Evolutionary conservation across 2,797 vertebrate species (phyloP).

Genomic region (Geotrypetes seraphini): DNA sequence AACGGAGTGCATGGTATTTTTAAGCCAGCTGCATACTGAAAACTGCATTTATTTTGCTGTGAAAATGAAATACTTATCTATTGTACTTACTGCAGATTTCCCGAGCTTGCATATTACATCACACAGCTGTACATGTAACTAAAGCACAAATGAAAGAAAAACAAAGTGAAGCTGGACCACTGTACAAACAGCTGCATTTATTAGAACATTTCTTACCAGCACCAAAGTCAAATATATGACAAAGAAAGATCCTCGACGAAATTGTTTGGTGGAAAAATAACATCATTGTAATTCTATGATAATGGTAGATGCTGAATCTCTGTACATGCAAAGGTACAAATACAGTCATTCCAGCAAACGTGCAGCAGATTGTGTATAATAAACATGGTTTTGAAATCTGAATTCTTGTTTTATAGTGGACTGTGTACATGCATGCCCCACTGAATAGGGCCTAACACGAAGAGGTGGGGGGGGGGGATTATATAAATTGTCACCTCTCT

Average conservation of each 20-base stretch:
- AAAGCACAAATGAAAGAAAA: conserved; percentile 39
- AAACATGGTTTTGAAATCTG: conserved; percentile 86
- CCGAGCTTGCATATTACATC: conserved; percentile 18
- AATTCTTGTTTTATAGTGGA: conserved; percentile 57
- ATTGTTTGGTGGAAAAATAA: conserved; percentile 22
- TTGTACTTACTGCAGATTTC: conserved; percentile 36
- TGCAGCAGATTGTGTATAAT: conserved; percentile 82
- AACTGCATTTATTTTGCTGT: conserved; percentile 58
- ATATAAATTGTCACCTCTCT: too few species aligned
- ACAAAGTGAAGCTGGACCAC: conserved; percentile 7
- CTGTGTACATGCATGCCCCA: too few species aligned
- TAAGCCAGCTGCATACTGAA: conserved; percentile 62
- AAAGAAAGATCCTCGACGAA: conserved; percentile 19
- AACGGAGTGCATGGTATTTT: conserved; percentile 60
- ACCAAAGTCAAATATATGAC: conserved; percentile 11
- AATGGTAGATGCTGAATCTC: conserved; percentile 56
- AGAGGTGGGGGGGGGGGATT: too few species aligned
- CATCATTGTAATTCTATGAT: conserved; percentile 27
- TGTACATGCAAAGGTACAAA: conserved; percentile 68
- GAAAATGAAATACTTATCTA: conserved; percentile 49
- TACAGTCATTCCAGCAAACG: conserved; percentile 59
- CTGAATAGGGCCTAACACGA: too few species aligned
- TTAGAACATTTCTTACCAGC: conserved; percentile 28
- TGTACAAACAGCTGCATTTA: conserved; percentile 8
- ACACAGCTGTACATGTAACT: conserved; percentile 13